These are phyloP conservation scores for Diorhabda elongata DNA, from an alignment of 1,140 invertebrate genomes.

Conservation along the genomic window DNA sequence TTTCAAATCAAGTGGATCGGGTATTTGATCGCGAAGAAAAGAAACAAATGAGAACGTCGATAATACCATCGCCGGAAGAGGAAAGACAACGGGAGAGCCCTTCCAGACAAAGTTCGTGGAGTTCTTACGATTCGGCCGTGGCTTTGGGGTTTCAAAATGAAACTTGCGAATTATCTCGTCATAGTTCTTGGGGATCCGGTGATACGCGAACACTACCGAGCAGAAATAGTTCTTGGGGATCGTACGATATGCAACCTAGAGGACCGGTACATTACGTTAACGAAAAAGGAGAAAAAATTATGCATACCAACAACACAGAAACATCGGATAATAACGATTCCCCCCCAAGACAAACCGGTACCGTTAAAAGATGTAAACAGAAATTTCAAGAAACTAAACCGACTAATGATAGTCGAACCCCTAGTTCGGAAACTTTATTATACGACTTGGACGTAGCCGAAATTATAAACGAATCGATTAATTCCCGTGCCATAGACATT, in stretches of 20 bases:
- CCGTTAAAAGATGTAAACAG: conserved; percentile 67
- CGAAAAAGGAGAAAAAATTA: conserved; percentile 39
- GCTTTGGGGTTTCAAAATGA: conserved; percentile 54
- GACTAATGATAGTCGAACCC: conserved; percentile 31
- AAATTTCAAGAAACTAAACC: conserved; percentile 59
- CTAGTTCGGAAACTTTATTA: conserved; percentile 26
- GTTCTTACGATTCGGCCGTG: conserved; percentile 73
- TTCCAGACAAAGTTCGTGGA: conserved; percentile 73
- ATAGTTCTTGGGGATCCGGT: conserved; percentile 77
- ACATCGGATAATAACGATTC: conserved; percentile 57
- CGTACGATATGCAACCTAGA: conserved; percentile 60
- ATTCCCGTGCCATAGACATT: conserved; percentile 43
- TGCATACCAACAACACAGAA: conserved; percentile 34
- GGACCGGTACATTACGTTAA: conserved; percentile 42
- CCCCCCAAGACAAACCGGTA: conserved; percentile 62
- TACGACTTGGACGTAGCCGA: conserved; percentile 19
- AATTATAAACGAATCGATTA: conserved; percentile 27
- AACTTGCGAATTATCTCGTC: conserved; percentile 63
- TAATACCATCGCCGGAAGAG: conserved; percentile 37
- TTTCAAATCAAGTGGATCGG: conserved; percentile 66
- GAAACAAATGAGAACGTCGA: conserved; percentile 47
- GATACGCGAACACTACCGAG: conserved; percentile 63
- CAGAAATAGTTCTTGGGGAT: conserved; percentile 70
- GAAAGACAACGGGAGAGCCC: conserved; percentile 47
- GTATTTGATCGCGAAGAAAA: conserved; percentile 70